A percentile compares a stretch with the other conserved stretches of the same genome.
These are phyloP conservation scores for Cryptocephalus primarius DNA, from an alignment of 2,888 invertebrate species.

Conservation along the genomic window DNA sequence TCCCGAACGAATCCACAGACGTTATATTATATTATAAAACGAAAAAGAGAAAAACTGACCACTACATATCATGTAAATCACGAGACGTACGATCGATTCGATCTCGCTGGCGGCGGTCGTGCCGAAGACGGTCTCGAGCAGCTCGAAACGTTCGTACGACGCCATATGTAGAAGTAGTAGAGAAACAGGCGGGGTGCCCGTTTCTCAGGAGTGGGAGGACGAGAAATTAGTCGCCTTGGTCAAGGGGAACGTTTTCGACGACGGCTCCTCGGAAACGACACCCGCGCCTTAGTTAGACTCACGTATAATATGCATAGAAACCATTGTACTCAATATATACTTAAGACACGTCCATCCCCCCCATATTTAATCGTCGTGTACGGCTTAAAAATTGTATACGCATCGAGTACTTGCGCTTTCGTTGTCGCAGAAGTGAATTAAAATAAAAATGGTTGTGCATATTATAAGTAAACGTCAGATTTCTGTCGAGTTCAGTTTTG, in stretches of 20 bases:
- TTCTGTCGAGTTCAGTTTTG: constrained; percentile 6
- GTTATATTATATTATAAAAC: too few relatives aligned
- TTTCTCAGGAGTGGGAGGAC: too few relatives aligned
- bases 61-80: constrained; percentile 19
- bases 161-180: too few relatives aligned
- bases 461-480: constrained; percentile 29
- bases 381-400: constrained; percentile 30
- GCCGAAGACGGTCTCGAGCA: too few relatives aligned
- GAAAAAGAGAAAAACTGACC: too few relatives aligned
- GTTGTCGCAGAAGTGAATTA: constrained; percentile 9
- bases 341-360: constrained; percentile 8
- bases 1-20: too few relatives aligned
- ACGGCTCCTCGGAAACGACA: too few relatives aligned
- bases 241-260: too few relatives aligned
- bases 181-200: too few relatives aligned
- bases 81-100: background rate
- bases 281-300: constrained; percentile 5
- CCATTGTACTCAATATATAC: constrained; percentile 30
- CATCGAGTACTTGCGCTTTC: constrained; percentile 18
- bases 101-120: too few relatives aligned
- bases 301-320: constrained; percentile 34
- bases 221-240: too few relatives aligned
- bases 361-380: constrained; percentile 34
- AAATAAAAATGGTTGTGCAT: constrained; percentile 34
- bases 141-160: too few relatives aligned